Evolutionary conservation across 2,797 vertebrate species (phyloP).

Genomic region (Cephalopachus bancanus): DNA sequence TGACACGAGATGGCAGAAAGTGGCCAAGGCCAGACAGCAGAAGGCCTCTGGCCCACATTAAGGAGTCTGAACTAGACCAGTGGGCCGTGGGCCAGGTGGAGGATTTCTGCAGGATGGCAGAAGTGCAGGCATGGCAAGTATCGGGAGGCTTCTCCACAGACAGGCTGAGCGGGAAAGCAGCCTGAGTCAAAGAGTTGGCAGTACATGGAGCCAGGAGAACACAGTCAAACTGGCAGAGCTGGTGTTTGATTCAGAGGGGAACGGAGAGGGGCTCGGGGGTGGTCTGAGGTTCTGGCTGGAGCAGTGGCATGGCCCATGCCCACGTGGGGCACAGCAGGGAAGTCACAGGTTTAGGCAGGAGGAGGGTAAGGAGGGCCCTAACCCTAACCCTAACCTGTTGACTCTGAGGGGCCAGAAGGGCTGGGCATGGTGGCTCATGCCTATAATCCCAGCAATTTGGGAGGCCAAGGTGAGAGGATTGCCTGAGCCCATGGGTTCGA

Average conservation of each 20-base stretch:
- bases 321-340: not conserved
- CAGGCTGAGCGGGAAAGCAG: not conserved
- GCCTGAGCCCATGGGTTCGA: too few species aligned
- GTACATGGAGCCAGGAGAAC: not conserved
- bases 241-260: not conserved
- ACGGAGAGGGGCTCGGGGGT: too few species aligned
- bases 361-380: not conserved
- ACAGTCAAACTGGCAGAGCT: not conserved
- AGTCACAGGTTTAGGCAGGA: not conserved
- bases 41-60: not conserved
- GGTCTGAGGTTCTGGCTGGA: not conserved
- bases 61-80: not conserved
- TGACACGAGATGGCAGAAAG: not conserved
- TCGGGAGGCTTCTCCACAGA: not conserved
- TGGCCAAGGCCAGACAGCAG: not conserved
- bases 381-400: too few species aligned
- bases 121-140: not conserved
- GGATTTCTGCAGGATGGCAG: not conserved
- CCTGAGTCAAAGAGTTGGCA: not conserved
- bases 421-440: too few species aligned
- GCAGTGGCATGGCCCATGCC: not conserved
- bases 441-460: too few species aligned
- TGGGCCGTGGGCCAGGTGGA: not conserved
- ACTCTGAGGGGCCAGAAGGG: not conserved
- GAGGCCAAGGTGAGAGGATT: too few species aligned